Conservation (phyloP, 1,140 invertebrate genomes). For the Holcopasites calliopsidis region DNA sequence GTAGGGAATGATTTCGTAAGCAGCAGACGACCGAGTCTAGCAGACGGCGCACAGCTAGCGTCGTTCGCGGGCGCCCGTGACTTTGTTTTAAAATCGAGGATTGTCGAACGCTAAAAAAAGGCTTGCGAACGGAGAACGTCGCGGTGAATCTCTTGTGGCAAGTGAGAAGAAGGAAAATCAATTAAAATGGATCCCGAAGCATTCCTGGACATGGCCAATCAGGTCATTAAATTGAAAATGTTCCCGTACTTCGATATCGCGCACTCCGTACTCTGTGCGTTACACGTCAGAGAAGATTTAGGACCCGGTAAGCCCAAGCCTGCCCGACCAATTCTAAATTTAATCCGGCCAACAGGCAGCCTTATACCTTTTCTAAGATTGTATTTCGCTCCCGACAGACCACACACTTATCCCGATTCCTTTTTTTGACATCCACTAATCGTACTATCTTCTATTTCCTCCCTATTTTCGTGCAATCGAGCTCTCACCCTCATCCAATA, state of each 20-base stretch:
- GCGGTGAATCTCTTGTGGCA: too few relatives aligned
- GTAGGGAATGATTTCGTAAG: constrained; percentile 5
- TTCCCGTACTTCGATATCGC: constrained; percentile 99
- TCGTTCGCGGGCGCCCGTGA: constrained; percentile 46
- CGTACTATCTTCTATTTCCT: background rate
- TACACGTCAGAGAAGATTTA: constrained; percentile 97
- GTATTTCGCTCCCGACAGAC: background rate
- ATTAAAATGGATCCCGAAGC: constrained; percentile 95
- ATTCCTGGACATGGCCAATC: constrained; percentile 98
- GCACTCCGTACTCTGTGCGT: constrained; percentile 93
- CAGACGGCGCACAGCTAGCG: constrained; percentile 56
- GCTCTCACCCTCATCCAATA: background rate
- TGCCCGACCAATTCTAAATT: constrained; percentile 74
- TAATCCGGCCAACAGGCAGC: constrained; percentile 66
- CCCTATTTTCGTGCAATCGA: background rate
- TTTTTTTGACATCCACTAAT: background rate
- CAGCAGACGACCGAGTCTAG: constrained; percentile 58
- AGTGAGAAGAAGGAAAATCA: background rate
- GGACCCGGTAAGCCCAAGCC: constrained; percentile 86
- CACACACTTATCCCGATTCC: background rate
- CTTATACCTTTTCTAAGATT: constrained; percentile 43
- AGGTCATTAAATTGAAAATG: constrained; percentile 99
- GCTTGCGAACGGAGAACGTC: background rate
- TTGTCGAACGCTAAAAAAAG: background rate
- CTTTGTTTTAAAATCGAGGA: constrained; percentile 39